Conservation (phyloP, 2,888 invertebrate species). For the Allophyes oxyacanthae region DNA sequence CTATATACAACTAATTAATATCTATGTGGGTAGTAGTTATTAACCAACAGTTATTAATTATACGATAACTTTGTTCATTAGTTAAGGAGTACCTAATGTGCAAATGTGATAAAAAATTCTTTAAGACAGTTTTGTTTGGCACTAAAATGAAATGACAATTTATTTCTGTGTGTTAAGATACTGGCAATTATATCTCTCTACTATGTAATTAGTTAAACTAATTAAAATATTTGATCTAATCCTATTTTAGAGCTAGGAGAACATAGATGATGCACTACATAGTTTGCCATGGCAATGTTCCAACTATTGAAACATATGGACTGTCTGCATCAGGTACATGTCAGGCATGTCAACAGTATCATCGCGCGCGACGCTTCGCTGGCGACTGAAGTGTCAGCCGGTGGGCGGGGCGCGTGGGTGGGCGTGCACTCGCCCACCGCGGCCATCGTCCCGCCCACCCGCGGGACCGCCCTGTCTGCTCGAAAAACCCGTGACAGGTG, state of each 20-base stretch:
- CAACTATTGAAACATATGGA: neutral
- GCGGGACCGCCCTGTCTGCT: constrained; percentile 68
- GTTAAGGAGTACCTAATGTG: too few species aligned
- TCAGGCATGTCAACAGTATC: constrained; percentile 66
- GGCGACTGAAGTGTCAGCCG: constrained; percentile 79
- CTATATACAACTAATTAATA: too few species aligned
- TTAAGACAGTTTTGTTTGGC: too few species aligned
- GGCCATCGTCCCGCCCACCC: constrained; percentile 68
- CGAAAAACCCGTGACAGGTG: constrained; percentile 83
- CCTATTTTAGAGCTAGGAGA: neutral
- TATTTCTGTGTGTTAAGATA: too few species aligned
- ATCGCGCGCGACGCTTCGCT: constrained; percentile 75
- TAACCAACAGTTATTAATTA: too few species aligned
- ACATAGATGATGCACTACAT: neutral
- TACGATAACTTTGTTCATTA: too few species aligned
- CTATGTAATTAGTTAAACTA: neutral
- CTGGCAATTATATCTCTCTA: too few species aligned
- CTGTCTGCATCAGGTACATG: constrained; percentile 7
- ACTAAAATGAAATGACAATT: too few species aligned
- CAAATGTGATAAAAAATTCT: too few species aligned
- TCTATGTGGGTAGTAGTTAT: too few species aligned
- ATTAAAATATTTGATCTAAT: neutral
- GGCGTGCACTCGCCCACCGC: constrained; percentile 71
- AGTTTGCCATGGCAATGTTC: neutral
- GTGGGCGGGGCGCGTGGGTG: constrained; percentile 79